Conservation (phyloP, 2,888 invertebrate genomes). For the Agapostemon virescens region DNA sequence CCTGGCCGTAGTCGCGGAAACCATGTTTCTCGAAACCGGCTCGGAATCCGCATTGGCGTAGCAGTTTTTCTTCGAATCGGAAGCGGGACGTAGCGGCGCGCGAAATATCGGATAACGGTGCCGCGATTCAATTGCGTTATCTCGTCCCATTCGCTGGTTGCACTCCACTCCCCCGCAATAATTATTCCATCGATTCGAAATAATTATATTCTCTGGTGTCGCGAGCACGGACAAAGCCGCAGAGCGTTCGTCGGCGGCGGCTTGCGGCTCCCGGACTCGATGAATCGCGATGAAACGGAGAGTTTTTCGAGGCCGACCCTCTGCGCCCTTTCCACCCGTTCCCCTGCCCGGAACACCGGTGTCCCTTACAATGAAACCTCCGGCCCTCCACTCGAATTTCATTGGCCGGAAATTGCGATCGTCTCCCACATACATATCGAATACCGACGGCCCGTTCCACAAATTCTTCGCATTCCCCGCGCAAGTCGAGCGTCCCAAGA, state of each 20-base stretch:
- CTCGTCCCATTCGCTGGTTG: slow-evolving; percentile 36
- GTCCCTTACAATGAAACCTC: slow-evolving; percentile 41
- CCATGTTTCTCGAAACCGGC: not conserved
- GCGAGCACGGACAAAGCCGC: slow-evolving; percentile 29
- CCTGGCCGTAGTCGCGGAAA: not conserved
- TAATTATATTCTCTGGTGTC: slow-evolving; percentile 56
- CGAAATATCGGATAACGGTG: slow-evolving; percentile 60
- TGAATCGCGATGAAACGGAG: slow-evolving; percentile 19
- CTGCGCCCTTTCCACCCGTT: not conserved
- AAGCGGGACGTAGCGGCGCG: slow-evolving; percentile 35
- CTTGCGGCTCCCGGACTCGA: not conserved
- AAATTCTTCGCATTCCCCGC: slow-evolving; percentile 56
- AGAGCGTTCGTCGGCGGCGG: not conserved
- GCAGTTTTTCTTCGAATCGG: slow-evolving; percentile 25
- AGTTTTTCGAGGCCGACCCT: slow-evolving; percentile 17
- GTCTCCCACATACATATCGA: slow-evolving; percentile 60
- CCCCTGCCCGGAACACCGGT: not conserved
- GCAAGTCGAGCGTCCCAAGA: slow-evolving; percentile 43
- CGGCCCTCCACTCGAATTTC: slow-evolving; percentile 51
- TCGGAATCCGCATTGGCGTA: not conserved
- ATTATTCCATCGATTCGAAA: slow-evolving; percentile 65
- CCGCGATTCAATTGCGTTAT: slow-evolving; percentile 65
- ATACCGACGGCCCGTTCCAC: slow-evolving; percentile 53
- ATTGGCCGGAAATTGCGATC: slow-evolving; percentile 61
- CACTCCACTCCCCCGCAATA: slow-evolving; percentile 37